Base-by-base conservation (phyloP, 2,113 vertebrate genomes). In the Hippocampus barbouri region DNA sequence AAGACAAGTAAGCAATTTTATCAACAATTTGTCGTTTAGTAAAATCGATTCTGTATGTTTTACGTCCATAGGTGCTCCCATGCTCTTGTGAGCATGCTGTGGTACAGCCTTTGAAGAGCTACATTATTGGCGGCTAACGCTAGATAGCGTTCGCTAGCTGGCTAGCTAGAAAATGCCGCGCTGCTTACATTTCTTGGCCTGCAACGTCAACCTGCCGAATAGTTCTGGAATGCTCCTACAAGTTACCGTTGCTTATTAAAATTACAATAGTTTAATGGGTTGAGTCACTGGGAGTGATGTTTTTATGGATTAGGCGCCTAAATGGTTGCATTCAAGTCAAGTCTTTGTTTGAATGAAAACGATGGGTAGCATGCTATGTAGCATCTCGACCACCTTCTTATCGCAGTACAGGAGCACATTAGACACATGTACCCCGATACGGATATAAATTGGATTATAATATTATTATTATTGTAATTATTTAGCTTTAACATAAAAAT, bases 1-100 rank as follows among this genome's bases (percentile, higher is more conserved):
- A 97, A 89, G 96, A 97, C 92, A 97, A 97, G 95, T 97, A 90
- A 95, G 95, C 94, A 69, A 0, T 66, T 30, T 20, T 30, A 4
- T 53, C 0, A 8, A 3, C 64, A 7, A 1, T 23, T 12, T 10
- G 8, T 40, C 3, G 12, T 65, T 11, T 59, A 21, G 1, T 43
- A 0, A 16, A 4, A 9, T 0, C 5, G 10, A 20, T 5, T 16
- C 0, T 23, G 1, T 1, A 15, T 2, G 8, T 18, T 47, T 18
- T 6, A 47, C 14, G n/a, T 12, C 12, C 8, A n/a, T 4, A 9
- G 14, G 1, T 1, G 23, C 23, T 12, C 34, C 65, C 34, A 2
- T 7, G 0, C 1, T 2, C 8, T 2, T 6, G 0, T 16, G 3
- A 8, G 15, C 21, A 38, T 15, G 66, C n/a, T 2, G 11, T 30